These are phyloP conservation scores for Eristalis pertinax DNA, from an alignment of 2,888 invertebrate species.

Conservation along the genomic window DNA sequence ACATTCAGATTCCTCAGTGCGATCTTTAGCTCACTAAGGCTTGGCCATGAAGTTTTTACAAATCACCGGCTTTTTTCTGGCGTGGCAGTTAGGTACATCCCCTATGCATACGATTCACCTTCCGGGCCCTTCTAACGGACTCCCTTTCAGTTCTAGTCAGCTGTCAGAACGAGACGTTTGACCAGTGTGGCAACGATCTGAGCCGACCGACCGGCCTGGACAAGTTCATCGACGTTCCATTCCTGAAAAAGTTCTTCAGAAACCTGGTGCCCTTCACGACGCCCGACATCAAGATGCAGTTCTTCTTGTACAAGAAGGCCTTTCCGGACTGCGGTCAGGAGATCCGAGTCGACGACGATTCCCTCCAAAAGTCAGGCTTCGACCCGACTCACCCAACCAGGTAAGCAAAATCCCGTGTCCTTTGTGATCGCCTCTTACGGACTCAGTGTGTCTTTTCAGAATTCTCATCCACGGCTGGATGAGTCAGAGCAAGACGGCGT, in stretches of 20 bases:
- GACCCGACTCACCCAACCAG: slow-evolving; percentile 78
- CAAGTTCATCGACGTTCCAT: slow-evolving; percentile 54
- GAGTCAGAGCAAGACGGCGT: slow-evolving; percentile 79
- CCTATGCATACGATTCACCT: background rate
- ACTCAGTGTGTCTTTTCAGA: slow-evolving; percentile 73
- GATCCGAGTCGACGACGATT: slow-evolving; percentile 75
- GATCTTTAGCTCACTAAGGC: background rate
- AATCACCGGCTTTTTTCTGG: background rate
- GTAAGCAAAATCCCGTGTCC: slow-evolving; percentile 69
- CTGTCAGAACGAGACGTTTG: slow-evolving; percentile 38
- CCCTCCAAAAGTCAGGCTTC: slow-evolving; percentile 76
- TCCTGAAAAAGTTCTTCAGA: slow-evolving; percentile 76
- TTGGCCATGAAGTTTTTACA: background rate
- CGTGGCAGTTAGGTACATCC: background rate
- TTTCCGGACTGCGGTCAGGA: slow-evolving; percentile 79
- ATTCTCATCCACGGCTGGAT: slow-evolving; percentile 81
- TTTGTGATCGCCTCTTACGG: background rate
- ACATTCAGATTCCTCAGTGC: background rate
- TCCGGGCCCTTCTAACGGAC: background rate
- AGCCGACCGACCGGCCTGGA: slow-evolving; percentile 74
- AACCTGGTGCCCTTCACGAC: slow-evolving; percentile 74
- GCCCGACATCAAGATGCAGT: slow-evolving; percentile 77
- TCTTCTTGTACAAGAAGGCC: slow-evolving; percentile 78
- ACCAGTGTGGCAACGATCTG: slow-evolving; percentile 76
- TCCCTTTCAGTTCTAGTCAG: slow-evolving; percentile 17